Conservation (phyloP, 2,113 vertebrate genomes). For the Origma solitaria region DNA sequence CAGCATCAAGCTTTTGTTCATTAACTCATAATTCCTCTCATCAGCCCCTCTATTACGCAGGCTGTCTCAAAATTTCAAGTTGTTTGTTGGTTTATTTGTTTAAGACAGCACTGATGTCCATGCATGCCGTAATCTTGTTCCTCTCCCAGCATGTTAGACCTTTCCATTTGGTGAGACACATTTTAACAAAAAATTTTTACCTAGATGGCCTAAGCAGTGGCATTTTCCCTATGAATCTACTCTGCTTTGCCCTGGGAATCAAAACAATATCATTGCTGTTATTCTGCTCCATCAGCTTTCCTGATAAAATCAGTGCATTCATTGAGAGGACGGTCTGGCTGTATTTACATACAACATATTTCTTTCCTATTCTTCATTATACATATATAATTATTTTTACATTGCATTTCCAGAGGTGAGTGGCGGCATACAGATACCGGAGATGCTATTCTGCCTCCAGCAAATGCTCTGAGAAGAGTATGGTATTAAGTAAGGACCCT, state of each 20-base stretch:
- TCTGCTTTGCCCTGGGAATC: not conserved
- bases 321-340: not conserved
- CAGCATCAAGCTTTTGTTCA: not conserved
- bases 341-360: not conserved
- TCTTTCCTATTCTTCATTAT: not conserved
- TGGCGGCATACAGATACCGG: not conserved
- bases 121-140: not conserved
- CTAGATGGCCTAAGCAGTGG: not conserved
- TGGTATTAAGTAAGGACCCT: not conserved
- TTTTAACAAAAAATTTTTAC: not conserved
- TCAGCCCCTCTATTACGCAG: not conserved
- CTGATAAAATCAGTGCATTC: not conserved
- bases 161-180: not conserved
- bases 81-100: not conserved
- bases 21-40: not conserved
- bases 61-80: not conserved
- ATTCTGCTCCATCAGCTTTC: not conserved
- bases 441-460: conserved; percentile 2
- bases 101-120: not conserved
- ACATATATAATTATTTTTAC: conserved; percentile 7
- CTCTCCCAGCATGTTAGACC: not conserved
- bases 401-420: not conserved
- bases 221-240: not conserved
- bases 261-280: not conserved
- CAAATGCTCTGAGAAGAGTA: conserved; percentile 10